Conservation (phyloP, 2,888 invertebrate genomes). For the Arctia plantaginis region DNA sequence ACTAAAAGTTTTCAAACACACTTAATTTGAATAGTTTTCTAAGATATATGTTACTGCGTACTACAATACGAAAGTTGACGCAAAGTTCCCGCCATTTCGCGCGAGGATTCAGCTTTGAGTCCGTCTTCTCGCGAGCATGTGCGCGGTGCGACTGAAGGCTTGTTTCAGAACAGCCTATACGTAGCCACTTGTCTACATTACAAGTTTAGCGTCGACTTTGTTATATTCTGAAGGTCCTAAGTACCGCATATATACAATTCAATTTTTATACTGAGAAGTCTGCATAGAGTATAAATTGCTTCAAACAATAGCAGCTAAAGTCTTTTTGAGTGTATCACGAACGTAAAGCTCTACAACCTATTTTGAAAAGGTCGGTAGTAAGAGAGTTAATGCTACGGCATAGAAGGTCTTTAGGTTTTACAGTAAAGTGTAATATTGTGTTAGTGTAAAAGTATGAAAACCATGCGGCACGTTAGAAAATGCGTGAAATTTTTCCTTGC, state of each 20-base stretch:
- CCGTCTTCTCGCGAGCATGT: conserved; percentile 74
- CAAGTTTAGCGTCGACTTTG: conserved; percentile 71
- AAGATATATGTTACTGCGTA: conserved; percentile 49
- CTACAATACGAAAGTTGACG: conserved; percentile 71
- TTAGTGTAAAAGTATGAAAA: conserved; percentile 59
- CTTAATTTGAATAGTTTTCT: conserved; percentile 25
- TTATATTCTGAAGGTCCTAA: conserved; percentile 48
- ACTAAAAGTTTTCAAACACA: conserved; percentile 28
- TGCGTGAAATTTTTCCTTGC: conserved; percentile 78
- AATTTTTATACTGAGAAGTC: conserved; percentile 16
- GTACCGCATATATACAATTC: not conserved
- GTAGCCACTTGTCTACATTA: conserved; percentile 79
- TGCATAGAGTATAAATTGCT: conserved; percentile 11
- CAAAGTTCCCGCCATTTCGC: conserved; percentile 79
- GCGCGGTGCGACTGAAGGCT: conserved; percentile 81
- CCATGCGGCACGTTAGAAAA: conserved; percentile 70
- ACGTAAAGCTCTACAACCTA: conserved; percentile 29
- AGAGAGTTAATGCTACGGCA: conserved; percentile 31
- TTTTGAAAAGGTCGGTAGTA: conserved; percentile 54
- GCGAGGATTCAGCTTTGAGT: conserved; percentile 56
- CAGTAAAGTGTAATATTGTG: conserved; percentile 53
- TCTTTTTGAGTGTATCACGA: conserved; percentile 28
- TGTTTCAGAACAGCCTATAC: conserved; percentile 73
- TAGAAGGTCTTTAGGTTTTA: conserved; percentile 39
- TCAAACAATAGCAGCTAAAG: conserved; percentile 6